Percentiles rank a stretch among this genome's conserved stretches.
These are phyloP conservation scores for Drosophila conformis DNA, from an alignment of 2,888 invertebrate genomes.

Conservation along the genomic window DNA sequence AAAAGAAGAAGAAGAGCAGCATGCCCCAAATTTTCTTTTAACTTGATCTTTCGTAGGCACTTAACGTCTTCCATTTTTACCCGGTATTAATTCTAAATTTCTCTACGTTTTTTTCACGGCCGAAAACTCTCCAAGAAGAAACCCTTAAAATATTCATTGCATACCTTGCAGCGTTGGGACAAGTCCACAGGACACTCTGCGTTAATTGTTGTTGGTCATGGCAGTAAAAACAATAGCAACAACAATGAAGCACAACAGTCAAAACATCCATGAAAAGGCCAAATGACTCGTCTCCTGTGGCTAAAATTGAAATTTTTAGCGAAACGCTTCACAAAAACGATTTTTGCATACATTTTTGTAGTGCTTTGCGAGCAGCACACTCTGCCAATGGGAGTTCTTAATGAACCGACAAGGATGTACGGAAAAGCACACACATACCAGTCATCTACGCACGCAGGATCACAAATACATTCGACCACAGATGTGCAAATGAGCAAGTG, in stretches of 20 bases:
- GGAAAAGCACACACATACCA: slow-evolving; percentile 12
- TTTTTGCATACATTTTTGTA: slow-evolving; percentile 47
- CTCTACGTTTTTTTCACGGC: neutral
- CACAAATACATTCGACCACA: slow-evolving; percentile 20
- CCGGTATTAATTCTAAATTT: neutral
- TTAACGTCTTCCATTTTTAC: slow-evolving; percentile 8
- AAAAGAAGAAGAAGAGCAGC: neutral
- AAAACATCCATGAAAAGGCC: slow-evolving; percentile 32
- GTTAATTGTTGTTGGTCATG: slow-evolving; percentile 81
- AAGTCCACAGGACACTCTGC: slow-evolving; percentile 25
- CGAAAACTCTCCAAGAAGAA: slow-evolving; percentile 20
- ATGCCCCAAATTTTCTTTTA: slow-evolving; percentile 21
- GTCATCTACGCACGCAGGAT: neutral
- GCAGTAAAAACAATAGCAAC: slow-evolving; percentile 40
- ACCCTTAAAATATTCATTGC: slow-evolving; percentile 56
- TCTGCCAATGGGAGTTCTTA: slow-evolving; percentile 40
- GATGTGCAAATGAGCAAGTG: slow-evolving; percentile 23
- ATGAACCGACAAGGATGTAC: slow-evolving; percentile 47
- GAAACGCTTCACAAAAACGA: slow-evolving; percentile 38
- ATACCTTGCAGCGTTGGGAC: slow-evolving; percentile 34
- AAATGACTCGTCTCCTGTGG: slow-evolving; percentile 36
- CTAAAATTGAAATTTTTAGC: slow-evolving; percentile 47
- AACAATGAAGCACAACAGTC: slow-evolving; percentile 14
- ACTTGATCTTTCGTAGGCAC: slow-evolving; percentile 9
- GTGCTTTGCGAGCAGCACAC: slow-evolving; percentile 20